A percentile compares a stretch with the other conserved stretches of the same genome.
These are phyloP conservation scores for Pangasius mekongensis DNA, from an alignment of 2,797 vertebrate genomes.

Conservation along the genomic window DNA sequence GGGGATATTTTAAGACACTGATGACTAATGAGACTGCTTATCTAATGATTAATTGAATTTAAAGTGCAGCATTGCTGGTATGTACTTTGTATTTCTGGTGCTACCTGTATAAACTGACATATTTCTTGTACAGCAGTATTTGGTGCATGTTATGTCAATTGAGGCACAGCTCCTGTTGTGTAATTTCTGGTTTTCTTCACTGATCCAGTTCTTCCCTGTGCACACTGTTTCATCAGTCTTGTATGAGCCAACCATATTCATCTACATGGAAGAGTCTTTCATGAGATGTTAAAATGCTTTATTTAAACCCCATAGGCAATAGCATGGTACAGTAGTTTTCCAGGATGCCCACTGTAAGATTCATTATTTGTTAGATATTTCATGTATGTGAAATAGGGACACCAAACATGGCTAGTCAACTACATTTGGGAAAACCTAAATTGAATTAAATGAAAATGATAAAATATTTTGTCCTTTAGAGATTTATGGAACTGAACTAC, in stretches of 20 bases:
- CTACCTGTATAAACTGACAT: background rate
- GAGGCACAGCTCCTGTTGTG: background rate
- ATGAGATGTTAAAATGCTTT: background rate
- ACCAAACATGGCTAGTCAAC: background rate
- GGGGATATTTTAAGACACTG: background rate
- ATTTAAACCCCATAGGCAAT: background rate
- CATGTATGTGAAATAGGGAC: background rate
- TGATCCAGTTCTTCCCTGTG: background rate
- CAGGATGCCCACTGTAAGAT: background rate
- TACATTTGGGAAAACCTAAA: background rate
- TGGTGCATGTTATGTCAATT: background rate
- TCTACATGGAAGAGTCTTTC: background rate
- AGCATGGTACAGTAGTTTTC: too few species aligned
- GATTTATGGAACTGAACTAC: background rate
- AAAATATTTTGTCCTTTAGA: background rate
- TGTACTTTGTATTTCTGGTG: background rate
- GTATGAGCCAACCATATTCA: background rate
- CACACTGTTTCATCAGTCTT: background rate
- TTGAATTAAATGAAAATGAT: background rate
- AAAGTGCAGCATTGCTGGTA: background rate
- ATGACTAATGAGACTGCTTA: background rate
- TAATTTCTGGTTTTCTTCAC: background rate
- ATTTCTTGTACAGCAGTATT: background rate
- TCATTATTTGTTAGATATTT: background rate
- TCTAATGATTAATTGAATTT: background rate